A percentile compares a stretch with the other conserved stretches of the same genome.
phyloP scores from a whole-genome alignment of 2,113 vertebrate genomes.

The Fulica atra region DNA sequence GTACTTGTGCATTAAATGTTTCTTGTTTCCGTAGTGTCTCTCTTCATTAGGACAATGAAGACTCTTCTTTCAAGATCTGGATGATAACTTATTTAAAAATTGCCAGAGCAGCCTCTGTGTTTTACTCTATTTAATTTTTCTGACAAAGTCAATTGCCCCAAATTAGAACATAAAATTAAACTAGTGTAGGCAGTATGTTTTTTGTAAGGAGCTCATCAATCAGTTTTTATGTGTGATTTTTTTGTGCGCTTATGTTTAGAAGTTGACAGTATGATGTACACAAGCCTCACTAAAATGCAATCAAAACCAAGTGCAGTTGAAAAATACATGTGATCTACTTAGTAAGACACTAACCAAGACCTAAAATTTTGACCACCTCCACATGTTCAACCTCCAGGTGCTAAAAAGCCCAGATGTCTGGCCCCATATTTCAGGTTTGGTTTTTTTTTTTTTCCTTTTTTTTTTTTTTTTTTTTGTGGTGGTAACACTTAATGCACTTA shows the following conservation, averaged over 20 bases:
- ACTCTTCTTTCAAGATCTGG: neutral
- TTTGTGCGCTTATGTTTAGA: neutral
- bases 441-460: no score
- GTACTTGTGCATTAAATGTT: neutral
- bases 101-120: neutral
- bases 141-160: neutral
- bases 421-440: accelerated
- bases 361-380: neutral
- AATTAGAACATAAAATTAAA: neutral
- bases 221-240: neutral
- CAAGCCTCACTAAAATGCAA: neutral
- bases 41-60: neutral
- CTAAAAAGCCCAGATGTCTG: neutral
- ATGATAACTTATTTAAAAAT: neutral
- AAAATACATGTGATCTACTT: neutral
- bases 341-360: neutral
- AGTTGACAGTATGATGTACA: neutral
- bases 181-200: neutral
- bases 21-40: neutral
- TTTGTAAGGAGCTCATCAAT: neutral
- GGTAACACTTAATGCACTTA: neutral
- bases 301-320: neutral
- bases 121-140: neutral
- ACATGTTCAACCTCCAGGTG: neutral
- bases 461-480: neutral